Base-by-base conservation (phyloP, 2,797 vertebrate species). In the Furcifer pardalis region DNA sequence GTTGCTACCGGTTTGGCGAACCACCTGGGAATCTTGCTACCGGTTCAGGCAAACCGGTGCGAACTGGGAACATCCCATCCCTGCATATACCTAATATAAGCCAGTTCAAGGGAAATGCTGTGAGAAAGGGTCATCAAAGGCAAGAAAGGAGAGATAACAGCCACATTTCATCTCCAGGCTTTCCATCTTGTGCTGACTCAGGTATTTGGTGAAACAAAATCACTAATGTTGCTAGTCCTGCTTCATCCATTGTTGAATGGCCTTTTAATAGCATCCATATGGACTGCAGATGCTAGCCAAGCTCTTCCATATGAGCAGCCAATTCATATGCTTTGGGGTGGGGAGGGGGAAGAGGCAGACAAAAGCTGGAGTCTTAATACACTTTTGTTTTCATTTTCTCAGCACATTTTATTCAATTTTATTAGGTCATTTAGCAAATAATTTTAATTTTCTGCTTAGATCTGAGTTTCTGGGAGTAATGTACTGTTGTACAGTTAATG, bases 371-470 rank as follows among this genome's bases (percentile, higher is more conserved):
- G 76, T 77, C 90, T 71, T 89, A 84, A 89, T 93, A 84, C 79
- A 92, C 90, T 89, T 88, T 12, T 1, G 81, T 88, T 96, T 95
- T 94, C 89, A 92, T 94, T 95, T 94, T 93, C 91, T 95, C 92
- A 95, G 94, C 95, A 95, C 87, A 92, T 96, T 96, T 95, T 94
- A 90, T 93, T 95, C 93, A 88, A 95, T 96, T 96, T 96, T 95
- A 95, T 96, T 95, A 96, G 95, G 95, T 95, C 95, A 96, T 96
- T 96, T 96, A 96, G 94, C 95, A 95, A 97, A 97, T 96, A 96
- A 96, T 96, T 96, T 96, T 94, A 95, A 96, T 96, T 95, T 96
- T 96, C 93, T 95, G 96, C 96, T 96, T 96, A 95, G 95, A 95
- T 95, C 91, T 95, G 95, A 95, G 95, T 96, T 97, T 96, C 92